phyloP scores from a whole-genome alignment of 2,113 vertebrate species.

The Todiramphus chloris region DNA sequence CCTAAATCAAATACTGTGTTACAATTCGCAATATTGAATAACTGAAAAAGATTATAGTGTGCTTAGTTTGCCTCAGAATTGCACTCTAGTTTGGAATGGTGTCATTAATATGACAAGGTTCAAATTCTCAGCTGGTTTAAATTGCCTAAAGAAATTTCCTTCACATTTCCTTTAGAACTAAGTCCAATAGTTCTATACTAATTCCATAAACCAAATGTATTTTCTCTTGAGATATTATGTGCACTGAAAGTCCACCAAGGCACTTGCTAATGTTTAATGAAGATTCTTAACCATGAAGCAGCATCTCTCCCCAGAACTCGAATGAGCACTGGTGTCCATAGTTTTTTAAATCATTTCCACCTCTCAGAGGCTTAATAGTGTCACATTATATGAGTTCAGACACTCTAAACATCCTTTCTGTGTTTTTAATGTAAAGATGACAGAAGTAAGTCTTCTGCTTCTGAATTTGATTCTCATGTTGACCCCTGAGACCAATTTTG shows the following conservation, averaged over 20 bases:
- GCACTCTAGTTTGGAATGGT: background rate
- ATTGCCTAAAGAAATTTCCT: background rate
- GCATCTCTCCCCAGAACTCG: background rate
- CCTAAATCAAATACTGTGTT: background rate
- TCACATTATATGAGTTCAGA: background rate
- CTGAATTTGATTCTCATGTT: background rate
- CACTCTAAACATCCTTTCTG: background rate
- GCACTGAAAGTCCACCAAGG: background rate
- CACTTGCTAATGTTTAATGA: background rate
- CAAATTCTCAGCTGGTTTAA: background rate
- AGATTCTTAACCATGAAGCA: background rate
- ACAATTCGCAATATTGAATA: background rate
- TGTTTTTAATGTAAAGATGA: background rate
- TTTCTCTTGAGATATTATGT: background rate
- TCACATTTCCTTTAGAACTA: background rate
- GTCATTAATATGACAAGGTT: background rate
- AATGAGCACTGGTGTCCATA: background rate
- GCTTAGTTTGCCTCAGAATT: background rate
- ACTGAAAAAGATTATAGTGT: background rate
- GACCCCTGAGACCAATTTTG: background rate
- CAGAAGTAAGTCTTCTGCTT: background rate
- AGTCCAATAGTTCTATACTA: background rate
- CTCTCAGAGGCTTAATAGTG: background rate
- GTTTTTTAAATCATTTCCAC: background rate
- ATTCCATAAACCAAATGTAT: background rate